Evolutionary conservation across 1,140 invertebrate genomes (phyloP), one percentile per base, ranked within the genome.

Genomic region (Zelostemma sp.): DNA sequence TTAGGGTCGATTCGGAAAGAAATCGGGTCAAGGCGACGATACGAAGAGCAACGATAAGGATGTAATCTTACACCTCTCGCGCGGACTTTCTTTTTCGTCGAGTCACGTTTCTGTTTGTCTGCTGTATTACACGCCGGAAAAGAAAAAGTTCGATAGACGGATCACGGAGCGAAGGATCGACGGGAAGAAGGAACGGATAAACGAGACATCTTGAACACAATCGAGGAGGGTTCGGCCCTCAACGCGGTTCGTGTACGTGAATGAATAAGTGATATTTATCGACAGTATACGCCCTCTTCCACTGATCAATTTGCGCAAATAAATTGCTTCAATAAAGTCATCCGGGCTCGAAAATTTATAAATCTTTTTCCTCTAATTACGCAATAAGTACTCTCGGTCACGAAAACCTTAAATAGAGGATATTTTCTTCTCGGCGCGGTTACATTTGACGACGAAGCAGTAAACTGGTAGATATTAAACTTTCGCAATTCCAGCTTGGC

Each of bases 391-490:
- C 21, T 25, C 8, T 8, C 8, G 21, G 21, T 25, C 21, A 25
- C 21, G 21, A 8, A 25, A 25, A 4, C 21, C 21, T 25, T 25
- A 25, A 3, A 25, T 4, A 25, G 8, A 25, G 8, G 21, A 25
- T 25, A 25, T 25, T 25, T 69, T 47, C 61, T 60, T 51, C 50
- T 63, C 25, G 9, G 18, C 64, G 45, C 60, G 64, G 50, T 65
- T 61, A 60, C 60, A 69, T 64, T 60, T 45, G 55, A 46, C 28
- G 56, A 59, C 1, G 14, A 25, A 43, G 31, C 40, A 45, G 80
- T 85, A 85, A 85, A 85, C 74, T 73, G 67, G 58, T 75, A 69
- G 83, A 84, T 83, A 85, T 84, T 82, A 85, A 84, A 85, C 73
- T 85, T 85, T 85, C 83, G 83, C 80, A 82, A 79, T 83, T 72